A percentile compares a stretch with the other conserved stretches of the same genome.
Conservation (phyloP, 2,888 invertebrate genomes). For the Mythimna pallens region DNA sequence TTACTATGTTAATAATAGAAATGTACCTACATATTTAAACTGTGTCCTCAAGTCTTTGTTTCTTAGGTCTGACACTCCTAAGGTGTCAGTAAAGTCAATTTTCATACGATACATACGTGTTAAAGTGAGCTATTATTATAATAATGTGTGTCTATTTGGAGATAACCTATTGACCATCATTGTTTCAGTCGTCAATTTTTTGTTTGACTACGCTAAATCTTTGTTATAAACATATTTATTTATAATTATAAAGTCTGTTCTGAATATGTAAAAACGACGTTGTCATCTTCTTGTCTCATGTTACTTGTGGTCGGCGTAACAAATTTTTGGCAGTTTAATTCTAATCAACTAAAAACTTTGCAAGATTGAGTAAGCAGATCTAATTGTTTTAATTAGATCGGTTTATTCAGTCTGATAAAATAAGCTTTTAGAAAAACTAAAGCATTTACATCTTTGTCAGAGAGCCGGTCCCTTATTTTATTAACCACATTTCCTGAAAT, state of each 20-base stretch:
- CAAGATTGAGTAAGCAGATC: no score
- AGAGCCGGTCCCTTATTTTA: no score
- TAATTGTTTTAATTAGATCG: no score
- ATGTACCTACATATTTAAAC: background rate
- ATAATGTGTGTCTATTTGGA: conserved; percentile 25
- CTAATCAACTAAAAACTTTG: no score
- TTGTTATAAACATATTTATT: conserved; percentile 24
- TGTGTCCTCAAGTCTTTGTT: conserved; percentile 17
- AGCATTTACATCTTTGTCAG: no score
- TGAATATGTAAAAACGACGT: background rate
- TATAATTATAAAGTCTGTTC: conserved; percentile 7
- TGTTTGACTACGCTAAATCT: conserved; percentile 9
- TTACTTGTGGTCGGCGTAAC: no score
- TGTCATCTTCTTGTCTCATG: no score
- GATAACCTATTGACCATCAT: conserved; percentile 54
- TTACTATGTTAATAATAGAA: no score
- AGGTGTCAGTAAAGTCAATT: conserved; percentile 28
- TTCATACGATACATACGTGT: conserved; percentile 22
- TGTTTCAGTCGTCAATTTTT: conserved; percentile 42
- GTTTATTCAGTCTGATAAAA: no score
- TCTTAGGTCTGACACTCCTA: conserved; percentile 7
- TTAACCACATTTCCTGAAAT: no score
- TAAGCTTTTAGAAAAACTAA: no score
- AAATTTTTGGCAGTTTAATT: no score
- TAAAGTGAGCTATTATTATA: conserved; percentile 39